Conservation (phyloP, 2,113 vertebrate species). For the Columba livia region DNA sequence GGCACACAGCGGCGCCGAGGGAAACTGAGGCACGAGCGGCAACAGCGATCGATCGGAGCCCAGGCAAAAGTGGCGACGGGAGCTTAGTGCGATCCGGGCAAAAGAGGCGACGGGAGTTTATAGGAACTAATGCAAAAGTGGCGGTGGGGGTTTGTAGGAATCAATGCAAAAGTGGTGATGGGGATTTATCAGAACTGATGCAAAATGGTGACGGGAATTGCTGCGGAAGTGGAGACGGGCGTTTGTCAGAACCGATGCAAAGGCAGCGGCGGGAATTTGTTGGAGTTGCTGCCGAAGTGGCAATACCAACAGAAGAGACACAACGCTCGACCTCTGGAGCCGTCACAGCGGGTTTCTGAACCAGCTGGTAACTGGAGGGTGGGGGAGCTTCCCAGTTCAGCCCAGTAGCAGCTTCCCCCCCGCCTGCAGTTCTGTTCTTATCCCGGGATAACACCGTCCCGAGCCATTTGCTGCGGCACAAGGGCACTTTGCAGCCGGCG, state of each 20-base stretch:
- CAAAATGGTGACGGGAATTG: neutral
- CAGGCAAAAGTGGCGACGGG: accelerated
- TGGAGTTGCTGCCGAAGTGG: neutral
- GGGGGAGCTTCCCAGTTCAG: neutral
- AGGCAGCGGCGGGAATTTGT: neutral
- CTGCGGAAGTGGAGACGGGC: accelerated
- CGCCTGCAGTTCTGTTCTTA: neutral
- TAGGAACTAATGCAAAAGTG: accelerated
- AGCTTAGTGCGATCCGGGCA: too few relatives aligned
- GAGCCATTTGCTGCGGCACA: neutral
- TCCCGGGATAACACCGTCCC: accelerated
- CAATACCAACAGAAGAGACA: neutral
- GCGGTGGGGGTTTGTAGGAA: accelerated
- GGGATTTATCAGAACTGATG: accelerated
- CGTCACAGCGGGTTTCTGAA: accelerated
- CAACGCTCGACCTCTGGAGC: neutral
- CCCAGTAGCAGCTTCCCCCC: neutral
- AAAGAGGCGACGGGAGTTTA: neutral
- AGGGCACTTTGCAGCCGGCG: neutral
- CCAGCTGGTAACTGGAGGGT: neutral
- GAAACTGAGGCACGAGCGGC: neutral
- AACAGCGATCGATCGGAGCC: too few relatives aligned
- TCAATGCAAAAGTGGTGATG: too few relatives aligned
- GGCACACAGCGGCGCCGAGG: neutral
- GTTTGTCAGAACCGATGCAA: neutral